Evolutionary conservation across 2,797 vertebrate species (phyloP), one percentile per base, ranked within the genome.

Genomic region (Erpetoichthys calabaricus): DNA sequence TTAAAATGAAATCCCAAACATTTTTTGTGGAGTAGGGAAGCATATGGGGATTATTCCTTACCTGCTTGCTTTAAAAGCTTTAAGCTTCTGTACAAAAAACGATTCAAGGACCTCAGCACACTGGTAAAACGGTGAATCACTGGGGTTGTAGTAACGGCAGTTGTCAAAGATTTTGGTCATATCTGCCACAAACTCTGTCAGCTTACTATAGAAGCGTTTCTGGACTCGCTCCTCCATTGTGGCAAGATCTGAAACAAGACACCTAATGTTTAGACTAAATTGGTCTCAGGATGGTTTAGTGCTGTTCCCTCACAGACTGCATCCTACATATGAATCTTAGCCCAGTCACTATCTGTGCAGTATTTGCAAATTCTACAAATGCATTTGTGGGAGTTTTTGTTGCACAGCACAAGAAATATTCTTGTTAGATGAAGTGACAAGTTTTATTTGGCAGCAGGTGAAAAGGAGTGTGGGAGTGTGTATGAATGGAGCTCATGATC

Each of bases 151-250:
- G 77, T 98, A 98, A 77, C 94, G 94, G 80, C 94, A 98, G 80
- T 98, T 98, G 83, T 98, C 94, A 68, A 98, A 98, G 82, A 98
- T 94, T 91, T 93, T 94, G 92, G 94, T 98, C 93, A 98, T 97
- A 78, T 98, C 94, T 55, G 92, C 94, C 70, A 98, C 94, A 66
- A 96, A 98, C 76, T 98, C 94, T 0, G 94, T 96, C 73, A 98
- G 85, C 75, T 94, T 98, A 75, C 90, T 81, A 74, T 98, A 98
- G 71, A 88, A 88, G 45, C 86, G 89, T 57, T 87, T 92, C 76
- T 91, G 84, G 68, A 96, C 70, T 76, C 91, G 83, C 69, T 96
- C 91, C 67, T 98, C 94, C 89, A 98, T 96, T 66, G 92, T 96
- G 58, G 92, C 89, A 66, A 98, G 91, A 76, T 98, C 94, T 97